A percentile compares a stretch with the other conserved stretches of the same genome.
These are phyloP conservation scores for Benthosema pterotum DNA, from an alignment of 2,797 vertebrate genomes.

Conservation along the genomic window DNA sequence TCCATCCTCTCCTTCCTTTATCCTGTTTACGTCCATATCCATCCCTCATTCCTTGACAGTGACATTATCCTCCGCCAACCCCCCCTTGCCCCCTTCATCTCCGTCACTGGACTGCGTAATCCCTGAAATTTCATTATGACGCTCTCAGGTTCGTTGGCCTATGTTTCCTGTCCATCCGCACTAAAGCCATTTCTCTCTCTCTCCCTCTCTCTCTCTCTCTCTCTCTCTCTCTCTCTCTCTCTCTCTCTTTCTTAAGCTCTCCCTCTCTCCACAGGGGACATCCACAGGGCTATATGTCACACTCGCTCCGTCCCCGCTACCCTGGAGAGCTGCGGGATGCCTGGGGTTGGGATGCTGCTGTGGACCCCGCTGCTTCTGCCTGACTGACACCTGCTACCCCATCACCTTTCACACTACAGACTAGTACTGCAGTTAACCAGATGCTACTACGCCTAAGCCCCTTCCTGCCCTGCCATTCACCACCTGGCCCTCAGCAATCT, in stretches of 20 bases:
- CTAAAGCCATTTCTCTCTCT: not conserved
- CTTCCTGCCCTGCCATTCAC: conserved; percentile 9
- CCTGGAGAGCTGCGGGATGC: conserved; percentile 29
- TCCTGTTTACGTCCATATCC: conserved; percentile 42
- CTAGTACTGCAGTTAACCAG: conserved; percentile 23
- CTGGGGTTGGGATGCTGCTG: conserved; percentile 32
- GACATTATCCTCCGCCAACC: conserved; percentile 23
- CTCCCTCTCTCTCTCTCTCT: conserved; percentile 1
- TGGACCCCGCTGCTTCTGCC: conserved; percentile 40
- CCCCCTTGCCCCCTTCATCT: conserved; percentile 1
- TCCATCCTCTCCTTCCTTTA: conserved; percentile 38
- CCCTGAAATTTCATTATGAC: conserved; percentile 24
- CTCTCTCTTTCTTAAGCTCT: conserved; percentile 8
- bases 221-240: conserved; percentile 7
- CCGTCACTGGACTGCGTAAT: not conserved
- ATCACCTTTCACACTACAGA: conserved; percentile 15
- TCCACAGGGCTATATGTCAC: conserved; percentile 19
- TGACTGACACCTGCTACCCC: conserved; percentile 51
- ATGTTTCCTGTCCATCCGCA: not conserved
- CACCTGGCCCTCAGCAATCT: not conserved
- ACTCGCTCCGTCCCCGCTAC: conserved; percentile 10
- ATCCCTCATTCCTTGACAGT: conserved; percentile 40
- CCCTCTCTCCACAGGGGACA: conserved; percentile 10
- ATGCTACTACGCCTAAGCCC: conserved; percentile 32
- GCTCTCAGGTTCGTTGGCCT: conserved; percentile 7